These are phyloP conservation scores for Dicrurus megarhynchus DNA, from an alignment of 2,113 vertebrate species.

Conservation along the genomic window DNA sequence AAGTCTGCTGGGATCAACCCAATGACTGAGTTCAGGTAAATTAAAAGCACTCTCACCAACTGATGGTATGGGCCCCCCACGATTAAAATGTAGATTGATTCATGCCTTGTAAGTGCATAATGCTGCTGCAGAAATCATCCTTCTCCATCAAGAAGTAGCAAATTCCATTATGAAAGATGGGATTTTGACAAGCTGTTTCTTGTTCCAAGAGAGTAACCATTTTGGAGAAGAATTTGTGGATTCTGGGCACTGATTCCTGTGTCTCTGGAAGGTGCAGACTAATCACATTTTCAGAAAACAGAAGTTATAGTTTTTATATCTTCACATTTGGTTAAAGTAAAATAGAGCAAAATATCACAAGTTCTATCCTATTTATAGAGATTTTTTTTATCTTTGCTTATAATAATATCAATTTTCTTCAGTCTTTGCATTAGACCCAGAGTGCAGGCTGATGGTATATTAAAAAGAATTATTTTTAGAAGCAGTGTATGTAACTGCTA, in stretches of 20 bases:
- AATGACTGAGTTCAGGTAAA: conserved; percentile 28
- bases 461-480: neutral
- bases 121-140: neutral
- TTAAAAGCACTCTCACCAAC: conserved; percentile 24
- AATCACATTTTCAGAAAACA: neutral
- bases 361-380: neutral
- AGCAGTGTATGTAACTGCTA: neutral
- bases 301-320: neutral
- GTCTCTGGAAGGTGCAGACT: neutral
- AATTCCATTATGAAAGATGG: neutral
- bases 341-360: neutral
- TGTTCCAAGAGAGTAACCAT: neutral
- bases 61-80: neutral
- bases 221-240: neutral
- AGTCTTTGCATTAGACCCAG: neutral
- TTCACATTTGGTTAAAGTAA: neutral
- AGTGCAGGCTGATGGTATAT: neutral
- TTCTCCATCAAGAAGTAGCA: neutral
- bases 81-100: conserved; percentile 32
- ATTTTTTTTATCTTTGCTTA: neutral
- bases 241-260: neutral
- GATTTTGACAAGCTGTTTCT: neutral
- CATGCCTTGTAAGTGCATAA: neutral
- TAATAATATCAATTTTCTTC: neutral
- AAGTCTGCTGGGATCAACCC: conserved; percentile 19